Evolutionary conservation across 2,888 invertebrate species (phyloP).

Genomic region (Torymus aiolomorphi): DNA sequence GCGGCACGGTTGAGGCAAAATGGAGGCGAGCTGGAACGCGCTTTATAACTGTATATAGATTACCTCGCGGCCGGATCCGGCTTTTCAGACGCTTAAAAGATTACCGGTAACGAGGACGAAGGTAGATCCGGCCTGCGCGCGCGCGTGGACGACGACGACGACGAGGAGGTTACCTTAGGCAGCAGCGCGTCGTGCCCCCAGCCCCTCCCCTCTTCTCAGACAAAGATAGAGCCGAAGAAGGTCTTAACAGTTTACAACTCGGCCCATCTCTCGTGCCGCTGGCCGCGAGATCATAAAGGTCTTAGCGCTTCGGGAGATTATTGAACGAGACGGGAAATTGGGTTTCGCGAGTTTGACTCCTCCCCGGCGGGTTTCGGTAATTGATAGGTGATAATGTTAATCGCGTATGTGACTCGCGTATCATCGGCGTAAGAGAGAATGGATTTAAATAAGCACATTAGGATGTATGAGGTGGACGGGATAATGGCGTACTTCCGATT

Average conservation of each 20-base stretch:
- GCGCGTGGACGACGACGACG: no score
- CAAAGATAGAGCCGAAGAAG: slow-evolving; percentile 56
- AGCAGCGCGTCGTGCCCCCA: no score
- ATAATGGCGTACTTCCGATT: not conserved
- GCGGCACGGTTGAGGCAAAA: slow-evolving; percentile 18
- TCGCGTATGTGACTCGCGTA: not conserved
- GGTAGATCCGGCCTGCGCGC: slow-evolving; percentile 59
- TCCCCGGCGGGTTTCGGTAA: not conserved
- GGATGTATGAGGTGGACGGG: no score
- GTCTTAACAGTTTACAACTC: slow-evolving; percentile 64
- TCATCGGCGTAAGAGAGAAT: no score
- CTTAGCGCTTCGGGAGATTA: slow-evolving; percentile 62
- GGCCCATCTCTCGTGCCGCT: slow-evolving; percentile 53
- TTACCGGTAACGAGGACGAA: slow-evolving; percentile 67
- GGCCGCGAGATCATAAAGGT: slow-evolving; percentile 56
- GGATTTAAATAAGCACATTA: no score
- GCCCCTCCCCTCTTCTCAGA: not conserved
- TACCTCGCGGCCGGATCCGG: slow-evolving; percentile 37
- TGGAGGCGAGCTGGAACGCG: slow-evolving; percentile 25
- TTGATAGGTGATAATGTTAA: not conserved
- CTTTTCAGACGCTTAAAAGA: slow-evolving; percentile 61
- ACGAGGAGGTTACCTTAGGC: no score
- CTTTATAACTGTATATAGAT: slow-evolving; percentile 35
- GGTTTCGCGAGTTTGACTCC: not conserved
- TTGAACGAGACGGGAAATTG: slow-evolving; percentile 35